Conservation (phyloP, 2,113 vertebrate species). For the Phalacrocorax brasilianus region DNA sequence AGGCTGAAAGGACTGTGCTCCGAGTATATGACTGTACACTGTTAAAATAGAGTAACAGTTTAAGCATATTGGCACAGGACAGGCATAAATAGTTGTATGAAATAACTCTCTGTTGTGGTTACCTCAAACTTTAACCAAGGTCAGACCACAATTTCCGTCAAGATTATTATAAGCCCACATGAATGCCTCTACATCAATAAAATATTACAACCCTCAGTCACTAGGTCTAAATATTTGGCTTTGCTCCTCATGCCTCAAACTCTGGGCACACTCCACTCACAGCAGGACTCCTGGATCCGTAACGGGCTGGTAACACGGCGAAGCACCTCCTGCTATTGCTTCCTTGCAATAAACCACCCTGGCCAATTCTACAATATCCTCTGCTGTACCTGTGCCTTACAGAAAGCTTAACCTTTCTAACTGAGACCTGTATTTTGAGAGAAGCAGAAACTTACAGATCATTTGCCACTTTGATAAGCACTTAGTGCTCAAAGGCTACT, state of each 20-base stretch:
- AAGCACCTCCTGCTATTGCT: background rate
- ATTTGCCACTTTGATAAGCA: background rate
- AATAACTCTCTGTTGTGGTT: background rate
- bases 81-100: background rate
- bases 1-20: background rate
- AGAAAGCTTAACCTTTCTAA: background rate
- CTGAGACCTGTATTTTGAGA: background rate
- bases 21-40: rapidly evolving
- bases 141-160: background rate
- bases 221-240: background rate
- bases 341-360: background rate
- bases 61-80: background rate
- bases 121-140: conserved; percentile 4
- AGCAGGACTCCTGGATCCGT: background rate
- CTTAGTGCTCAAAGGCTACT: background rate
- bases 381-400: background rate
- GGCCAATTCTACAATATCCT: background rate
- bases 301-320: rapidly evolving
- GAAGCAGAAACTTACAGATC: background rate
- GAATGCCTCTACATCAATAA: conserved; percentile 18
- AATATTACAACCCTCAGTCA: background rate
- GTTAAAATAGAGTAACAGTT: background rate
- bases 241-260: background rate
- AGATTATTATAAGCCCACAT: conserved; percentile 3
- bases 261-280: background rate